phyloP scores from a whole-genome alignment of 30 jellyfish, hydroid and myxozoan genomes.

The Turritopsis rubra region DNA sequence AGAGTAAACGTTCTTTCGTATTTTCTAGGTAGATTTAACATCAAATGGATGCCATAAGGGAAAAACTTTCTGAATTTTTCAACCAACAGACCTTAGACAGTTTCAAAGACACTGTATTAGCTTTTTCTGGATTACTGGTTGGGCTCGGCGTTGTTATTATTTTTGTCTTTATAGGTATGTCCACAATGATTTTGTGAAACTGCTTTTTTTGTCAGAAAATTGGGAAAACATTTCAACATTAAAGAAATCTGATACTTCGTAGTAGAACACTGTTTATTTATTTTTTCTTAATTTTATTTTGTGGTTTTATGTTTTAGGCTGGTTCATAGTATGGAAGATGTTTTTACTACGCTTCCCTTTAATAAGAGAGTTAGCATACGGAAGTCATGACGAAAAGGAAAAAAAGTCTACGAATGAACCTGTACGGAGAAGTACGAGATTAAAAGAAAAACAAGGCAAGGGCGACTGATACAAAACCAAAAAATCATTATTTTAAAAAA shows the following conservation, averaged over 20 bases:
- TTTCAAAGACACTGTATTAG: slow-evolving; percentile 19
- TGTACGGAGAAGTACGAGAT: not conserved
- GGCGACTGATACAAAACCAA: not conserved
- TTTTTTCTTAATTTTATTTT: too few relatives aligned
- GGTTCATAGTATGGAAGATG: slow-evolving; percentile 94
- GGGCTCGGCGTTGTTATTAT: slow-evolving; percentile 27
- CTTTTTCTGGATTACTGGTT: slow-evolving; percentile 31
- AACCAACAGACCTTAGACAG: not conserved
- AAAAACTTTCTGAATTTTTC: not conserved
- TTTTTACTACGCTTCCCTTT: slow-evolving; percentile 72
- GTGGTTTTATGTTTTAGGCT: too few relatives aligned
- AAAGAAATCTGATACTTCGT: not conserved
- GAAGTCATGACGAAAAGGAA: not conserved
- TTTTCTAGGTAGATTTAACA: not conserved
- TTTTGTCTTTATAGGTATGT: slow-evolving; percentile 17
- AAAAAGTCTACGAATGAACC: not conserved
- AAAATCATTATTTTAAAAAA: not conserved
- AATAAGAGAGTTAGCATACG: slow-evolving; percentile 80
- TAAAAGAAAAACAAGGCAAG: slow-evolving; percentile 9
- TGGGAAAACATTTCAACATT: not conserved
- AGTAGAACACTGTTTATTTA: too few relatives aligned
- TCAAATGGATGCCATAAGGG: not conserved
- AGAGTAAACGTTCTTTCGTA: not conserved
- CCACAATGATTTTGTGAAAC: too few relatives aligned
- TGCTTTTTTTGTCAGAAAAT: too few relatives aligned